Conservation (phyloP, 2,888 invertebrate species). For the Drosophila melanosoma region DNA sequence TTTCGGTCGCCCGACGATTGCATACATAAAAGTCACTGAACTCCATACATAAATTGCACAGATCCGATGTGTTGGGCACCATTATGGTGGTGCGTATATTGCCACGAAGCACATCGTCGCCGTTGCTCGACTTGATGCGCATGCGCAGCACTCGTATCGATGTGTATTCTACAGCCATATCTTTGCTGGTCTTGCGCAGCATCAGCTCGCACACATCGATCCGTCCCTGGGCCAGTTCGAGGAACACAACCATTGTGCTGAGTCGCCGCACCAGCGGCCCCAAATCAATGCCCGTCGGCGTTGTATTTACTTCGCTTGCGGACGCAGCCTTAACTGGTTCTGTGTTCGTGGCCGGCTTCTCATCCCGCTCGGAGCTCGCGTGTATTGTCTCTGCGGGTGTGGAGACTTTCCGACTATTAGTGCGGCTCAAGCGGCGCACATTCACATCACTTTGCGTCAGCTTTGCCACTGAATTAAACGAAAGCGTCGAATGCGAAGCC, state of each 20-base stretch:
- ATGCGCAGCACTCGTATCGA: conserved; percentile 70
- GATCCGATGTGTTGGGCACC: conserved; percentile 10
- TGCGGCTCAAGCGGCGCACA: conserved; percentile 66
- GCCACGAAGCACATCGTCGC: conserved; percentile 72
- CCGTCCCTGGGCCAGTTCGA: conserved; percentile 71
- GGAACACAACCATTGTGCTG: conserved; percentile 44
- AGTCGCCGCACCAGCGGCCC: conserved; percentile 37
- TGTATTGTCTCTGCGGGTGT: conserved; percentile 84
- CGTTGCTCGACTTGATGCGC: conserved; percentile 71
- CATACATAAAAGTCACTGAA: conserved; percentile 69
- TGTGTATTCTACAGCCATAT: conserved; percentile 55
- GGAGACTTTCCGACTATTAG: conserved; percentile 75
- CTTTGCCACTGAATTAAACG: conserved; percentile 43
- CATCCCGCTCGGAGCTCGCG: conserved; percentile 84
- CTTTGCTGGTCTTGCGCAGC: conserved; percentile 25
- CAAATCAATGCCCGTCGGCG: conserved; percentile 9
- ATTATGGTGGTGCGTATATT: conserved; percentile 66
- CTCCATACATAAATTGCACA: conserved; percentile 80
- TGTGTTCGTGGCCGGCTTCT: conserved; percentile 54
- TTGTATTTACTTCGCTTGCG: background rate
- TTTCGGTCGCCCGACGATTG: conserved; percentile 35
- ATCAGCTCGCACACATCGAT: conserved; percentile 65
- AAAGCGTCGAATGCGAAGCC: conserved; percentile 52
- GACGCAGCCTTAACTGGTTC: background rate
- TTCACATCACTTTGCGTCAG: conserved; percentile 26